These are phyloP conservation scores for Ophonus ardosiacus DNA, from an alignment of 2,888 invertebrate genomes.

Conservation along the genomic window DNA sequence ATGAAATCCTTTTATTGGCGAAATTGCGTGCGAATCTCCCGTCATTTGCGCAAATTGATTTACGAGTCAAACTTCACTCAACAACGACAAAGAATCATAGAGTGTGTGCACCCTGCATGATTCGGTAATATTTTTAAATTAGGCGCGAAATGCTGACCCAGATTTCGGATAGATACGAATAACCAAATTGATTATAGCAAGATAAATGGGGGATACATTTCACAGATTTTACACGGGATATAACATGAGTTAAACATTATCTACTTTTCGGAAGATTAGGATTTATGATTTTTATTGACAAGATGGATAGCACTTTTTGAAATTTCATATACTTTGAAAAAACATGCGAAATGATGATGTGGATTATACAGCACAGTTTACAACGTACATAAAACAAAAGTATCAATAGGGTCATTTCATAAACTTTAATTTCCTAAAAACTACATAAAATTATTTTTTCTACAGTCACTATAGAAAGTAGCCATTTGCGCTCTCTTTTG, in stretches of 20 bases:
- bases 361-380: no score
- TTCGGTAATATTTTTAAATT: conserved; percentile 23
- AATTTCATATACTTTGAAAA: neutral
- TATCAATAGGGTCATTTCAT: no score
- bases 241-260: no score
- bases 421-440: no score
- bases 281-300: no score
- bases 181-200: conserved; percentile 5
- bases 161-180: neutral
- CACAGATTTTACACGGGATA: neutral
- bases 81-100: neutral
- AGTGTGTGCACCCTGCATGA: neutral
- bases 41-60: conserved; percentile 57
- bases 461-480: no score
- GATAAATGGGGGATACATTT: neutral
- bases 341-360: neutral
- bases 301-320: neutral
- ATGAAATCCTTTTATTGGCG: conserved; percentile 54
- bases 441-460: no score
- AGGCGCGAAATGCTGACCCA: neutral
- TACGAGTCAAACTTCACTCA: conserved; percentile 42
- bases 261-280: no score
- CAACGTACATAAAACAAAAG: no score
- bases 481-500: no score
- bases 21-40: conserved; percentile 43